Conservation (phyloP, 2,797 vertebrate species). For the Varecia variegata region DNA sequence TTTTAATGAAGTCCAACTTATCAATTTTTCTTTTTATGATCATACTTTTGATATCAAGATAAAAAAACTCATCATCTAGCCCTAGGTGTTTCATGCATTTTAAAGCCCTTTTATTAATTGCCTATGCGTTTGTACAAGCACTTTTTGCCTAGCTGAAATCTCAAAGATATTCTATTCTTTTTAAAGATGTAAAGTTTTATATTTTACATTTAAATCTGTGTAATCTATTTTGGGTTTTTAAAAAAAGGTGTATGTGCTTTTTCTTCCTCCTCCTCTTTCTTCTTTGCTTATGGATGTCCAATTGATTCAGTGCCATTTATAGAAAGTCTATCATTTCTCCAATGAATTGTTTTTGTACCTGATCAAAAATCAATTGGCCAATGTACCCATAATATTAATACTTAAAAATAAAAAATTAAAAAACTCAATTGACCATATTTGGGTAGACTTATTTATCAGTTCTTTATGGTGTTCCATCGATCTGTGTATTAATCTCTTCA, state of each 20-base stretch:
- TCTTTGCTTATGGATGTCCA: not conserved
- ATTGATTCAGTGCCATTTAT: not conserved
- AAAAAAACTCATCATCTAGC: not conserved
- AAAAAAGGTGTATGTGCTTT: not conserved
- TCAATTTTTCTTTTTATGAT: not conserved
- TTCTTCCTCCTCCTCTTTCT: too few relatives aligned
- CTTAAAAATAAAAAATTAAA: not conserved
- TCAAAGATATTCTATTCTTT: not conserved
- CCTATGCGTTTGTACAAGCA: not conserved
- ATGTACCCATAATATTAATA: not conserved
- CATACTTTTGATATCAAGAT: not conserved
- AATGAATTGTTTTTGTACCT: not conserved
- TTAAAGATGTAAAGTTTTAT: not conserved
- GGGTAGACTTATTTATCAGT: not conserved
- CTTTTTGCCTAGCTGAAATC: not conserved
- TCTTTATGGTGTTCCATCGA: not conserved
- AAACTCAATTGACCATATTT: not conserved
- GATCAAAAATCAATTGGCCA: not conserved
- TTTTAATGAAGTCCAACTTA: not conserved
- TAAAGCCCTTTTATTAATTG: not conserved
- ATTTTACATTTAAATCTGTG: not conserved
- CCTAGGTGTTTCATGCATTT: not conserved
- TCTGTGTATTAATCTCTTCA: not conserved
- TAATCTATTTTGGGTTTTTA: not conserved
- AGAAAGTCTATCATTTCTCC: not conserved